Conservation (phyloP, 1,140 invertebrate species). For the Tetramorium simillimum region DNA sequence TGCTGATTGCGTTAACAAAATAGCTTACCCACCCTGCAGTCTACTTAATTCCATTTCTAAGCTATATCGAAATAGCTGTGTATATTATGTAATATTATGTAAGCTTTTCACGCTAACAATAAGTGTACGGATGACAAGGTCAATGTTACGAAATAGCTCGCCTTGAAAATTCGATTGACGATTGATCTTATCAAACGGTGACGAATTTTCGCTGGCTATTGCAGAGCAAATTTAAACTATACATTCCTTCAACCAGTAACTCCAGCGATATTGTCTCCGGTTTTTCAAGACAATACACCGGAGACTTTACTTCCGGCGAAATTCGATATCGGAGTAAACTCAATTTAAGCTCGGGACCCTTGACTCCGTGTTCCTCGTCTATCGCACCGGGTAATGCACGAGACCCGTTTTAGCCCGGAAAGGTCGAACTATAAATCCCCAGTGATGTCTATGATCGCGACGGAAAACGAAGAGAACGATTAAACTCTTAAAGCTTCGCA, state of each 20-base stretch:
- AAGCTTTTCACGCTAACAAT: neutral
- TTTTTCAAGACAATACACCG: constrained; percentile 65
- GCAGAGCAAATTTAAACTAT: constrained; percentile 62
- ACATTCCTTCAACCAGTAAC: constrained; percentile 31
- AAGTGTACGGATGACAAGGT: neutral
- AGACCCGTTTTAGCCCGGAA: constrained; percentile 52
- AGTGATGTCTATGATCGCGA: constrained; percentile 18
- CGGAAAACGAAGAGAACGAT: constrained; percentile 27
- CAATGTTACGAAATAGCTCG: neutral
- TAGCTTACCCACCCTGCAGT: neutral
- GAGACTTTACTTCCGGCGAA: constrained; percentile 63
- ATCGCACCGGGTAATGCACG: constrained; percentile 56
- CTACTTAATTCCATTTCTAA: neutral
- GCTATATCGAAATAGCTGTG: neutral
- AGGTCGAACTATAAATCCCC: constrained; percentile 36
- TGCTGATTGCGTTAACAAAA: constrained; percentile 12
- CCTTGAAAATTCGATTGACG: neutral
- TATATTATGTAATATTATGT: neutral
- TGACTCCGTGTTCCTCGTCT: constrained; percentile 59
- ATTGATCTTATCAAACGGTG: neutral
- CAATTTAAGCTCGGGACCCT: constrained; percentile 71
- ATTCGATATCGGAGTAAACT: constrained; percentile 73
- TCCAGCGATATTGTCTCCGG: constrained; percentile 61
- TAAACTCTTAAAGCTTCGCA: constrained; percentile 20
- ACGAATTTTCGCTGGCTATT: neutral